Base-by-base conservation (phyloP, 1,140 invertebrate species). In the Drosophila auraria region DNA sequence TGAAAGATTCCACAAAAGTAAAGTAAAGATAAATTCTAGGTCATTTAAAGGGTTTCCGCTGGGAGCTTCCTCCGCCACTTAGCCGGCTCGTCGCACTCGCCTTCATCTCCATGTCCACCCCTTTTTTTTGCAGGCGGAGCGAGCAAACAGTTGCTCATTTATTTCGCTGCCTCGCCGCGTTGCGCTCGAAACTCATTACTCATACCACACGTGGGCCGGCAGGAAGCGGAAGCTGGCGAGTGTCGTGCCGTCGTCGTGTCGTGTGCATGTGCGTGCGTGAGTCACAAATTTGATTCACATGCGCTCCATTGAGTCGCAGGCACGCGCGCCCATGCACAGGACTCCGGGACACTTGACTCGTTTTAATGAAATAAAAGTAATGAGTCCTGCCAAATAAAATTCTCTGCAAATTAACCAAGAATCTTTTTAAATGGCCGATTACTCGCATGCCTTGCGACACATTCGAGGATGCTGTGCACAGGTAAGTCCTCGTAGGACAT, bases 181-280 rank as follows among this genome's bases (percentile, higher is more conserved):
- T 62, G 33, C 20, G 66, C 59, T 79, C 20, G 12, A 53, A 64
- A 70, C 79, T 56, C 80, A 87, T 87, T 87, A 83, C 83, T 87
- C 77, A 87, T 89, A 78, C 83, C 68, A 80, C 76, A 83, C 49
- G 83, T 83, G 68, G 83, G 76, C 75, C n/a, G 27, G 27, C n/a
- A 44, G 15, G 30, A 57, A 25, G 54, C 14, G 15, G 25, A 23
- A n/a, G 23, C n/a, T 1, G 17, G 14, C 14, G 58, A 17, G 25
- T n/a, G 36, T 25, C 25, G 27, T 45, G 36, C 2, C 38, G 38
- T 40, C 20, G 38, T 15, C 38, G 12, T 36, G 36, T 62, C 30
- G 38, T 17, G 17, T 59, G 33, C 40, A 38, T 57, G 33, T 47
- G 23, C 44, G 15, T 23, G 40, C 33, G 23, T 49, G 23, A 33